These are phyloP conservation scores for Stegophylla sp. DNA, from an alignment of 2,888 invertebrate species.

Conservation along the genomic window DNA sequence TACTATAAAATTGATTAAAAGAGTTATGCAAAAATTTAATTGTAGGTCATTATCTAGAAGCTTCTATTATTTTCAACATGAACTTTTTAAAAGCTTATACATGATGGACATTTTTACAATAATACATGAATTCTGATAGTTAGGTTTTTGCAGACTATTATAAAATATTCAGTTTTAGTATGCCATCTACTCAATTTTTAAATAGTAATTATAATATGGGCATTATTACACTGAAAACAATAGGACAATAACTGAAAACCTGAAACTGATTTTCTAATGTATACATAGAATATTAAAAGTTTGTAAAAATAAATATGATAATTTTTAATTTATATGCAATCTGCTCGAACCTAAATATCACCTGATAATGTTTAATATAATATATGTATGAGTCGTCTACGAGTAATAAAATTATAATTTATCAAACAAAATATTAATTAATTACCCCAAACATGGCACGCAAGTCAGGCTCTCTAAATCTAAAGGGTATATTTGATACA, in stretches of 20 bases:
- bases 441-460: constrained; percentile 98
- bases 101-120: constrained; percentile 18
- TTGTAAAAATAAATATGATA: not conserved
- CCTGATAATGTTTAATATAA: not conserved
- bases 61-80: constrained; percentile 22
- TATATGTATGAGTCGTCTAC: constrained; percentile 24
- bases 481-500: constrained; percentile 99
- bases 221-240: no score
- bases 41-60: constrained; percentile 25
- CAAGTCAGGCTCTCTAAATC: constrained; percentile 98
- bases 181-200: not conserved
- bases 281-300: not conserved
- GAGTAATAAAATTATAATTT: constrained; percentile 5
- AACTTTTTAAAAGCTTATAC: constrained; percentile 35
- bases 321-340: not conserved
- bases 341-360: constrained; percentile 20
- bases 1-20: constrained; percentile 17
- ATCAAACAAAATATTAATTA: constrained; percentile 63
- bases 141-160: constrained; percentile 21
- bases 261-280: not conserved
- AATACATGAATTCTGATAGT: constrained; percentile 20
- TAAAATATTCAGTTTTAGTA: constrained; percentile 5
- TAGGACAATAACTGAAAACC: no score
- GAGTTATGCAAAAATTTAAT: constrained; percentile 18
- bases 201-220: not conserved